Evolutionary conservation across 64 coral and sea anemone genomes (phyloP).

Genomic region (Acropora yongei): DNA sequence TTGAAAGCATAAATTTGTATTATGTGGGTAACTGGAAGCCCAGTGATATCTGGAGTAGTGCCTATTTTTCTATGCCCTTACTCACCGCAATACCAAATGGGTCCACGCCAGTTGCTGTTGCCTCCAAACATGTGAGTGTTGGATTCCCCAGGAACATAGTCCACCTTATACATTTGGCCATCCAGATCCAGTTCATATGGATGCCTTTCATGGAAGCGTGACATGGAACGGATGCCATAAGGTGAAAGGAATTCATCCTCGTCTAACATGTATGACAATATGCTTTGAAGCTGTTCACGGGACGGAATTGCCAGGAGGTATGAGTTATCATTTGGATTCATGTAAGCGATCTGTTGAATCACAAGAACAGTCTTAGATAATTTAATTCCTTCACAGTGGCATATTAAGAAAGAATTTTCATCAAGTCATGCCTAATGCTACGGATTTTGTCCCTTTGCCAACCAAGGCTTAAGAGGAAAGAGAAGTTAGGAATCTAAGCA

Average conservation of each 20-base stretch:
- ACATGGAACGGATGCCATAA: conserved; percentile 87
- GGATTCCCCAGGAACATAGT: conserved; percentile 88
- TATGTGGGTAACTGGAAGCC: neutral
- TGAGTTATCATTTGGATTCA: conserved; percentile 58
- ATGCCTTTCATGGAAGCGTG: conserved; percentile 79
- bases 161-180: conserved; percentile 61
- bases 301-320: conserved; percentile 81
- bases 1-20: neutral
- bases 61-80: neutral
- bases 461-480: too few species aligned
- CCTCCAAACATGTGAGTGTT: conserved; percentile 85
- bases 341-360: conserved; percentile 59
- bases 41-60: neutral
- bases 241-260: conserved; percentile 87
- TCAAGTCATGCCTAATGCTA: too few species aligned
- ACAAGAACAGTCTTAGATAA: neutral
- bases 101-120: conserved; percentile 97
- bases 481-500: too few species aligned
- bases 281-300: conserved; percentile 49
- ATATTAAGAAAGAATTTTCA: too few species aligned
- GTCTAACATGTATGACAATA: conserved; percentile 73
- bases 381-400: too few species aligned
- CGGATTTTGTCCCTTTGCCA: too few species aligned
- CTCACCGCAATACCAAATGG: conserved; percentile 89
- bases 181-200: conserved; percentile 64